These are phyloP conservation scores for Excalfactoria chinensis DNA, from an alignment of 2,113 vertebrate genomes.

Conservation along the genomic window DNA sequence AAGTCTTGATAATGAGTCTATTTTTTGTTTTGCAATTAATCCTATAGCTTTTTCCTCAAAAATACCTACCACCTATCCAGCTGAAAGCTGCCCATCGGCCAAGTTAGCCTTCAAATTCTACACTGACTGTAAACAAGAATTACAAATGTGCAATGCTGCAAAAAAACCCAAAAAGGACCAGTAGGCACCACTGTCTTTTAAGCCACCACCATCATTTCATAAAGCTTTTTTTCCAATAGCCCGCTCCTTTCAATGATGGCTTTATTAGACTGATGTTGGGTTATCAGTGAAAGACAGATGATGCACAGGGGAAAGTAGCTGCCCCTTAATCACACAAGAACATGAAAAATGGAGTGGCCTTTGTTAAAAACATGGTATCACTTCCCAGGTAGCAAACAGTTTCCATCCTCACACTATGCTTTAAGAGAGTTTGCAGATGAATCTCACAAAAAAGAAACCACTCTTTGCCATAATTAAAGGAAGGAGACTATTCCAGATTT, in stretches of 20 bases:
- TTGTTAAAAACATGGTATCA: background rate
- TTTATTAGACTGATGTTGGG: background rate
- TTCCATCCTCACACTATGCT: background rate
- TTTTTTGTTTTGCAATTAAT: constrained; percentile 5
- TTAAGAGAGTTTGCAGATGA: background rate
- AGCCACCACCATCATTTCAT: background rate
- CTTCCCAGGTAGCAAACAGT: background rate
- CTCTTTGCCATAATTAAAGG: background rate
- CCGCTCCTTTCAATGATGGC: background rate
- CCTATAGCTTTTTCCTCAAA: background rate
- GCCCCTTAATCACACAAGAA: background rate
- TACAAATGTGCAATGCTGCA: background rate
- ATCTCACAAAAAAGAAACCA: background rate
- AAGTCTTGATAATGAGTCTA: constrained; percentile 3
- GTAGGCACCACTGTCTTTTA: background rate
- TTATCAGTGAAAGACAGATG: background rate
- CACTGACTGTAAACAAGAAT: constrained; percentile 21
- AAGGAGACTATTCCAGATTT: background rate
- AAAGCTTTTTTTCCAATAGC: background rate
- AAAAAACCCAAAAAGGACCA: background rate
- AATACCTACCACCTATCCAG: background rate
- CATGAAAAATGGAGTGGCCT: background rate
- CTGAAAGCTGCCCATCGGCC: background rate
- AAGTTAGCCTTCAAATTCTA: background rate
- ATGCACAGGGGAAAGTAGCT: background rate